Conservation (phyloP, 53 echinoderm and acorn worm species). For the Holothuria leucospilota region DNA sequence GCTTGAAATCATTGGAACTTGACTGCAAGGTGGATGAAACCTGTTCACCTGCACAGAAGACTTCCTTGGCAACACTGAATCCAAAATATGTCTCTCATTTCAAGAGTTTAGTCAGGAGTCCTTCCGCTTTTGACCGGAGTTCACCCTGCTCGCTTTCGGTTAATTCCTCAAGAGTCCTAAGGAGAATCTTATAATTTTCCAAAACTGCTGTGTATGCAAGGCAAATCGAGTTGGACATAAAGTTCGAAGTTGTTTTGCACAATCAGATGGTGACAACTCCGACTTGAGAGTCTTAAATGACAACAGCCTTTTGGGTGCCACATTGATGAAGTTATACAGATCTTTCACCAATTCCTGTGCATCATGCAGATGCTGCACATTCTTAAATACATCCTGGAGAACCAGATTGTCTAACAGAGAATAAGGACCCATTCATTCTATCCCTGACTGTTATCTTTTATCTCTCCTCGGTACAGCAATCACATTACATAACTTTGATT, state of each 20-base stretch:
- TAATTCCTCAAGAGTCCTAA: constrained; percentile 28
- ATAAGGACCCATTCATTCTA: too few relatives aligned
- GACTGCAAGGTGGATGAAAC: constrained; percentile 11
- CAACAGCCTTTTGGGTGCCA: constrained; percentile 13
- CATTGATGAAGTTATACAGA: constrained; percentile 38
- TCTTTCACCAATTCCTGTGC: constrained; percentile 38
- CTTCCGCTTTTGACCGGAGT: constrained; percentile 15
- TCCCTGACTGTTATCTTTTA: too few relatives aligned
- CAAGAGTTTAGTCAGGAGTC: constrained; percentile 3
- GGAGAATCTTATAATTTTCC: constrained; percentile 50
- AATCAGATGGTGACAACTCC: not conserved
- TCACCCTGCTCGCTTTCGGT: not conserved
- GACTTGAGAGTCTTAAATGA: not conserved
- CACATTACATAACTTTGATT: too few relatives aligned
- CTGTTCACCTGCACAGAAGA: constrained; percentile 18
- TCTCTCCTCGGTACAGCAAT: too few relatives aligned
- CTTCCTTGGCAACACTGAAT: constrained; percentile 5
- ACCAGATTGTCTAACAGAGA: constrained; percentile 58
- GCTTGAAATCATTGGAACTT: constrained; percentile 1
- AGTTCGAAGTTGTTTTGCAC: constrained; percentile 15
- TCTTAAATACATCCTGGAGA: not conserved
- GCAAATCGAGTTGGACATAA: constrained; percentile 59
- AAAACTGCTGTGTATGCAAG: constrained; percentile 10
- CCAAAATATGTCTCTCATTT: constrained; percentile 7
- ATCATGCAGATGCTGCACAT: constrained; percentile 34